Percentiles rank a stretch among this genome's conserved stretches.
Evolutionary conservation across 2,113 vertebrate species (phyloP).

Genomic region (Sylvietta virens): DNA sequence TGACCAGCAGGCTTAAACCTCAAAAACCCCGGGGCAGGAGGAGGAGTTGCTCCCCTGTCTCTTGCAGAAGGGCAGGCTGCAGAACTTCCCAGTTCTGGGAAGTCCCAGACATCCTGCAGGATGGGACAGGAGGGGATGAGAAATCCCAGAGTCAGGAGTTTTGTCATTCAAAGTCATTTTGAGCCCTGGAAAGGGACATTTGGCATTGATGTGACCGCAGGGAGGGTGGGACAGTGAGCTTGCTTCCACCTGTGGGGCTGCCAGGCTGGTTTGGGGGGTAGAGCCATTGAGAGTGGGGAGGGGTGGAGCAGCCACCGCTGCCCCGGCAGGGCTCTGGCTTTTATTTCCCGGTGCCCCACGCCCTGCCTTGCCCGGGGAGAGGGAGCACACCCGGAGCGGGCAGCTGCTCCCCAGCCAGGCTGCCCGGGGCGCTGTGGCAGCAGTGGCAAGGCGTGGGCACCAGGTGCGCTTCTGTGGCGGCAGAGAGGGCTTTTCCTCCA

Average conservation of each 20-base stretch:
- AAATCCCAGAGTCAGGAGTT: background rate
- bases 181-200: background rate
- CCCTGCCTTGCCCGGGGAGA: background rate
- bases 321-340: background rate
- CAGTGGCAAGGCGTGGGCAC: background rate
- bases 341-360: rapidly evolving
- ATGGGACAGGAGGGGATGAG: background rate
- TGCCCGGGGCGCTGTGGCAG: background rate
- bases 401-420: slow-evolving; percentile 4
- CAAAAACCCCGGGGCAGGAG: background rate
- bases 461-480: background rate
- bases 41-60: background rate
- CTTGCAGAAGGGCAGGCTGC: background rate
- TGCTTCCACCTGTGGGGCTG: background rate
- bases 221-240: background rate
- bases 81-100: rapidly evolving
- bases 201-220: background rate
- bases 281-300: background rate
- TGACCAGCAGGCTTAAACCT: background rate
- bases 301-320: background rate
- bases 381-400: background rate
- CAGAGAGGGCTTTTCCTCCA: background rate
- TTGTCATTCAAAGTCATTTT: background rate
- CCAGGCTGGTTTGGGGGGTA: background rate
- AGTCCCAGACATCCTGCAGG: background rate